Evolutionary conservation across 1,140 invertebrate genomes (phyloP).

Genomic region (silkworm (Bombyx mori)): DNA sequence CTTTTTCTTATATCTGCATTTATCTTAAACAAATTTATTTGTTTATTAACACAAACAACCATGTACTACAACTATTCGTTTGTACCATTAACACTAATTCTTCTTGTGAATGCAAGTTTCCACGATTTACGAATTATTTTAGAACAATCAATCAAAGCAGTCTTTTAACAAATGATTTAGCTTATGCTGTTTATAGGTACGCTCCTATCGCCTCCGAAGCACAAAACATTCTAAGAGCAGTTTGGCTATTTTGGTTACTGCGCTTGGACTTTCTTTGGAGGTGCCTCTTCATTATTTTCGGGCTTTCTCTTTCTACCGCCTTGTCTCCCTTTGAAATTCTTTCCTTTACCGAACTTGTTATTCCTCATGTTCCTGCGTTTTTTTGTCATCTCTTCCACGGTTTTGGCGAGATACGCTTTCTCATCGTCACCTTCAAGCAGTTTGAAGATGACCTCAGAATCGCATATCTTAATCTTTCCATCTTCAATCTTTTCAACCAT

Average conservation of each 20-base stretch:
- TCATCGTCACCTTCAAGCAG: slow-evolving; percentile 80
- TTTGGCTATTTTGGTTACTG: slow-evolving; percentile 18
- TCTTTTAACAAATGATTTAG: background rate
- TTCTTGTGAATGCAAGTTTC: too few relatives aligned
- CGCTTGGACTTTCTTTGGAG: slow-evolving; percentile 41
- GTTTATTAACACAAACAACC: too few relatives aligned
- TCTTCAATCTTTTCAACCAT: slow-evolving; percentile 77
- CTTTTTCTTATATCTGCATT: too few relatives aligned
- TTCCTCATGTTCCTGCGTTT: slow-evolving; percentile 64
- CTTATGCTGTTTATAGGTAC: too few relatives aligned
- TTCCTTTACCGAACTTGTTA: slow-evolving; percentile 47
- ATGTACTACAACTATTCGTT: too few relatives aligned
- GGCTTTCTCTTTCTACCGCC: slow-evolving; percentile 41
- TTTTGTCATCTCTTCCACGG: slow-evolving; percentile 74
- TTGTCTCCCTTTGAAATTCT: slow-evolving; percentile 24
- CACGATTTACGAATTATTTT: too few relatives aligned
- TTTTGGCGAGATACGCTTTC: slow-evolving; percentile 76
- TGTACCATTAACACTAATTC: too few relatives aligned
- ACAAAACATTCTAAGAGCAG: too few relatives aligned
- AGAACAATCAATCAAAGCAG: slow-evolving; percentile 1
- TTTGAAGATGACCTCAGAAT: slow-evolving; percentile 72
- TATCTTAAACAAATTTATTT: too few relatives aligned
- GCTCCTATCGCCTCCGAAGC: too few relatives aligned
- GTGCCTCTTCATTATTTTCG: slow-evolving; percentile 35
- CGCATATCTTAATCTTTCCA: slow-evolving; percentile 73